Evolutionary conservation across 1,140 invertebrate species (phyloP), one percentile per base, ranked within the genome.

Genomic region (Plutomurus gul): DNA sequence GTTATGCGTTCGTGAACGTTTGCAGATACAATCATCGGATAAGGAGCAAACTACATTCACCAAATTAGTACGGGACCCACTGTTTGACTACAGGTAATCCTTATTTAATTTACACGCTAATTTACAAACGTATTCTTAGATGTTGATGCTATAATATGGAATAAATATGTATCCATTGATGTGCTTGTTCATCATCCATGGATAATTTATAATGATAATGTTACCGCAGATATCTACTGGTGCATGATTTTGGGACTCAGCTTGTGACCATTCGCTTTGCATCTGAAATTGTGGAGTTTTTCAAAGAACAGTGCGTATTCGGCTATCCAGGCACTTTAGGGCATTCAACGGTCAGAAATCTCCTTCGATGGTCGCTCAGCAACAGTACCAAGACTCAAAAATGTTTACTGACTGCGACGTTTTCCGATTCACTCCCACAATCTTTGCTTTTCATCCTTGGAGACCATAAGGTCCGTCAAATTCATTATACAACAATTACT

Each of bases 241-340:
- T 80, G 6, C 79, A 80, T 46, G 78, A 80, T 18, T 70, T 39
- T 20, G 81, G 81, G 4, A 30, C 77, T 25, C 75, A 82, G 22
- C 20, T 82, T 11, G 27, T 82, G 1, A 49, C 7, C 37, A 37
- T 82, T 4, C 51, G 79, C 39, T 82, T 82, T 37, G 30, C 73
- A 0, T 13, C 39, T 30, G 47, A 76, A 60, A 13, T 82, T 18
- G 0, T 25, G 13, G 20, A n/a, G 16, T 80, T 73, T 47, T 6
- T 76, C 11, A 36, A 47, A n/a, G 49, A 40, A 11, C 30, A 27
- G 1, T 49, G 10, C 7, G 43, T 37, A 22, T 18, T 33, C 0
- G 40, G 47, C 4, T 16, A 43, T 3, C 1, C 16, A 25, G 5
- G 0, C 3, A 47, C 18, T 3, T 36, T 40, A 11, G n/a, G 25